Evolutionary conservation across 2,888 invertebrate species (phyloP), one percentile per base, ranked within the genome.

Genomic region (Synanthedon myopaeformis): DNA sequence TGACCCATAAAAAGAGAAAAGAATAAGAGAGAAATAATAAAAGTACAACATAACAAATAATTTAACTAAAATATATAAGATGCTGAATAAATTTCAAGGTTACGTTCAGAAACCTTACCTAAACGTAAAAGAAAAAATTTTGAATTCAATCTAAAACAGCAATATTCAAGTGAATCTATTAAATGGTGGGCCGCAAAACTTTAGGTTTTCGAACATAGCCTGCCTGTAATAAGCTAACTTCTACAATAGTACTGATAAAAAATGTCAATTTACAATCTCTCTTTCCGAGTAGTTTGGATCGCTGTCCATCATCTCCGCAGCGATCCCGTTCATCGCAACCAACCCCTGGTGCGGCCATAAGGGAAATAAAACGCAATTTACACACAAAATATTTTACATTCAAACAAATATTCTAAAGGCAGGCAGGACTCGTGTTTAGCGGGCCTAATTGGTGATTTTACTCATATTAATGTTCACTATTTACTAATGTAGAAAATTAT

Each of bases 171-270:
- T 42, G 13, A 52, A 19, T 28, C 13, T 41, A 14, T 23, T 49
- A 49, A 49, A 17, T 17, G 17, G 12, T 45, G 14, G 45, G 45
- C 58, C 54, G 54, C 55, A 66, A 61, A 59, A 59, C 28, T 62
- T 66, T 58, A 80, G 84, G 86, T 86, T 87, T 86, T 82, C 81
- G 85, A 87, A 86, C 86, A 87, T 87, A 86, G 79, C 86, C 85
- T 79, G 76, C 75, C 73, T 68, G 64, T 69, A 64, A 64, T 64
- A 74, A 70, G 72, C 82, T 80, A 81, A 65, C 59, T 65, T 73
- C 83, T 85, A 85, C 82, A 35, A 56, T 62, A 76, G 69, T 71
- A 73, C 69, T 68, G 64, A 78, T 5, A 35, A 35, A 35, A 35
- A 72, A 52, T 23, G 28, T 77, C 68, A 76, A 76, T 75, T 80